Percentiles rank a stretch among this genome's conserved stretches.
Conservation (phyloP, 2,113 vertebrate species). For the Desmodus rotundus region DNA sequence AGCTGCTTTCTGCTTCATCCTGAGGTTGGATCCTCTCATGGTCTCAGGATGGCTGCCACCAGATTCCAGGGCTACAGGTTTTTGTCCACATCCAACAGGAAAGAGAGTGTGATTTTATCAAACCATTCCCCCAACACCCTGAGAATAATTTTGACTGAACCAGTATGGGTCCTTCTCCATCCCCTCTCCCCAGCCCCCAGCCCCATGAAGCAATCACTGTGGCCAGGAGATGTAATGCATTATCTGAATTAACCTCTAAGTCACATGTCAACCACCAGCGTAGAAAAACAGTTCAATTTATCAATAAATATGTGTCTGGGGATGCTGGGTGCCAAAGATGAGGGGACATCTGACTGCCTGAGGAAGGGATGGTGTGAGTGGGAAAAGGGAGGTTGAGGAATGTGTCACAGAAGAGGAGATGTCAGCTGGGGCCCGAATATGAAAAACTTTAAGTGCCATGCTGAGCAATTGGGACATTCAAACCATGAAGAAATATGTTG, state of each 20-base stretch:
- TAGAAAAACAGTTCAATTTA: background rate
- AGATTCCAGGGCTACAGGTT: background rate
- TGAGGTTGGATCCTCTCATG: background rate
- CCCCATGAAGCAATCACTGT: background rate
- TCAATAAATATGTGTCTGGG: background rate
- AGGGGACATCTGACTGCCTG: background rate
- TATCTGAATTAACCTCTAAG: background rate
- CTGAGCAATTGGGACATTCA: background rate
- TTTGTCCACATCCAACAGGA: background rate
- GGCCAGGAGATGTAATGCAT: background rate
- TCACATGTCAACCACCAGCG: background rate
- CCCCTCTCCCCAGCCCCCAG: rapidly evolving
- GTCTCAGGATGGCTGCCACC: background rate
- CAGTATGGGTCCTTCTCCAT: background rate
- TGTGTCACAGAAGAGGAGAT: background rate
- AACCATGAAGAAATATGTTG: background rate
- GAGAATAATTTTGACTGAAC: background rate
- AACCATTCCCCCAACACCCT: background rate
- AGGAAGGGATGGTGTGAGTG: background rate
- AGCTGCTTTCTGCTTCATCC: background rate
- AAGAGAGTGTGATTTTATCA: background rate
- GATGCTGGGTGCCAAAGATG: background rate
- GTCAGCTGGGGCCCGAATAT: background rate
- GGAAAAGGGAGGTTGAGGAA: background rate
- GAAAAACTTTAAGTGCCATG: background rate